Evolutionary conservation across 2,888 invertebrate genomes (phyloP), one percentile per base, ranked within the genome.

Genomic region (Steromphala cineraria): DNA sequence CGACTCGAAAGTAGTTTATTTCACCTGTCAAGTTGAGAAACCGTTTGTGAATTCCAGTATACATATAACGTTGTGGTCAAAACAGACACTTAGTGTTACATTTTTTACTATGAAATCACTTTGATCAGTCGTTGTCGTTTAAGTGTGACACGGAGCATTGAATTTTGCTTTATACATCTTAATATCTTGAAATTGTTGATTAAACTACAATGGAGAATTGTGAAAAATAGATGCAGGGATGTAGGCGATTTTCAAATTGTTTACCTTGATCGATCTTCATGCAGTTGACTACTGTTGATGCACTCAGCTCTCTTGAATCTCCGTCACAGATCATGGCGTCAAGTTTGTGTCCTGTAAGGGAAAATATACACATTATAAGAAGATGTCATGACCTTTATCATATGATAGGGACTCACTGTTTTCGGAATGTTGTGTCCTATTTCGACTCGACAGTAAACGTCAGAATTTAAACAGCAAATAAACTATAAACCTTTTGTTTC

Each of bases 261-360:
- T 75, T 82, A 89, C 89, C 89, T 86, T 89, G 76, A 53, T 87
- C 86, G 17, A 89, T 88, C n/a, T 88, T 87, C 31, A 85, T 21
- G 75, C 89, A 89, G 83, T 85, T 89, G 40, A 89, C 89, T 0
- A 89, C 89, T 19, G 89, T 89, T 0, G 89, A 89, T 17, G 89
- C 86, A 19, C 83, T 83, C 17, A 85, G 75, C 79, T 89, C 87
- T 56, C 83, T 83, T 8, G 89, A 89, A 52, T 83, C 84, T 1
- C 88, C 89, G 79, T 89, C 89, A 82, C 89, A 89, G 0, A 89
- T 82, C 24, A 88, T 83, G 21, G 84, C 89, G 19, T 87, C 86
- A 21, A 89, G 53, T 53, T 86, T 88, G 56, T 87, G 80, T 2
- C 89, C 89, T 89, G 78, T 5, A 79, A 81, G n/a, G 78, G 4